Evolutionary conservation across 2,888 invertebrate genomes (phyloP), one percentile per base, ranked within the genome.

Genomic region (Epicampocera succincta): DNA sequence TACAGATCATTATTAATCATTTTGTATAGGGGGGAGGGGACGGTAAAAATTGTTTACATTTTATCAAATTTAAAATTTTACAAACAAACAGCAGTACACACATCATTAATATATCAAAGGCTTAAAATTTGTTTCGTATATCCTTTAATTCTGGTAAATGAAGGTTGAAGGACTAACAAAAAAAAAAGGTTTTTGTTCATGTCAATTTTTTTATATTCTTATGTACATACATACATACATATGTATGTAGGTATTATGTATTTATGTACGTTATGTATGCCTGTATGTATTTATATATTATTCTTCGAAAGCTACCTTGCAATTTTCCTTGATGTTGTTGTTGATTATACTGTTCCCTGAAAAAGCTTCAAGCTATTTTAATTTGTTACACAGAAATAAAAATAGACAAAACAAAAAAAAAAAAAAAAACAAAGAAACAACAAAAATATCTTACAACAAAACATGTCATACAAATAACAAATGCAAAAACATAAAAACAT

Each of bases 401-500:
- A 74, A 65, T 74, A 58, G 56, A 40, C 15, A 48, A 1, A 11
- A 9, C 2, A 50, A 38, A 33, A 38, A 46, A 1, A 63, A 12
- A 48, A 48, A 21, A 66, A 25, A n/a, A 58, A 21, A 61, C 29
- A 17, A 13, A 50, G 52, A 61, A 11, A 42, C 42, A 19, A 46
- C 68, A 40, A 73, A 75, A 79, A 66, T 66, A 66, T 66, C 44
- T 66, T 71, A 75, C 40, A 83, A 80, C 75, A 86, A 84, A 85
- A 87, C 66, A 84, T 87, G 86, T 86, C 87, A 85, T 79, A 83
- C 74, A 76, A 77, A 81, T 83, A 86, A 78, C 74, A 83, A 83
- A 84, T 84, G 84, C 79, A 84, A 86, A 86, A 74, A n/a, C n/a
- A n/a, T n/a, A n/a, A n/a, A n/a, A n/a, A n/a, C n/a, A n/a, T n/a